Evolutionary conservation across 2,113 vertebrate genomes (phyloP), one percentile per base, ranked within the genome.

Genomic region (Geococcyx californianus): DNA sequence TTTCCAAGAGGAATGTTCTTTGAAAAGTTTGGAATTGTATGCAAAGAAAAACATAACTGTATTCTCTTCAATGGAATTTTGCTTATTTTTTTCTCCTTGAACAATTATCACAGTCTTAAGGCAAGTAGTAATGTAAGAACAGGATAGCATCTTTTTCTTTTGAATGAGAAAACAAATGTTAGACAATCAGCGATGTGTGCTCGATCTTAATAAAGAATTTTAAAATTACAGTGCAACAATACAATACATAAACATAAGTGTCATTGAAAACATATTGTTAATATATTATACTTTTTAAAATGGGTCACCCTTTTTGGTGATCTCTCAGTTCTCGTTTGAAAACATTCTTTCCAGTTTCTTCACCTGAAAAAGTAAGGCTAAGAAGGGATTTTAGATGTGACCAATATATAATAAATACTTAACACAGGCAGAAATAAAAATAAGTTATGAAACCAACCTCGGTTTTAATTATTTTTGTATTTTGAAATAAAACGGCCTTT

Each of bases 381-480:
- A 63, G 18, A 59, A 77, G 17, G 12, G 40, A 58, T 86, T 72
- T 75, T 62, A 75, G 42, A 67, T 21, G 13, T 51, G 77, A 29
- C 16, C 12, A 44, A 5, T 47, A 18, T 55, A 25, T 31, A 16
- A 26, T 45, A 77, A 92, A 59, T 70, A 70, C 38, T 84, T 72
- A 42, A 55, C 1, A 0, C 40, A 68, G 47, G 19, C 64, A 67
- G 47, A 78, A 81, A 34, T 84, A 52, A 85, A 90, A 90, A 31
- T n/a, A 62, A 67, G 11, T 55, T 89, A 23, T 0, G 0, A 67
- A 78, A 52, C 3, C 3, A 40, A 86, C 34, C 38, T 75, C 13
- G 72, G 13, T 85, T 1, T 63, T 94, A n/a, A 67, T 59, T 74
- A 11, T 44, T 63, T 84, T 66, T 74, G 2, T 70, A 18, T 51